A percentile compares a stretch with the other conserved stretches of the same genome.
phyloP scores from a whole-genome alignment of 2,888 invertebrate genomes.

The Herminia tarsipennalis region DNA sequence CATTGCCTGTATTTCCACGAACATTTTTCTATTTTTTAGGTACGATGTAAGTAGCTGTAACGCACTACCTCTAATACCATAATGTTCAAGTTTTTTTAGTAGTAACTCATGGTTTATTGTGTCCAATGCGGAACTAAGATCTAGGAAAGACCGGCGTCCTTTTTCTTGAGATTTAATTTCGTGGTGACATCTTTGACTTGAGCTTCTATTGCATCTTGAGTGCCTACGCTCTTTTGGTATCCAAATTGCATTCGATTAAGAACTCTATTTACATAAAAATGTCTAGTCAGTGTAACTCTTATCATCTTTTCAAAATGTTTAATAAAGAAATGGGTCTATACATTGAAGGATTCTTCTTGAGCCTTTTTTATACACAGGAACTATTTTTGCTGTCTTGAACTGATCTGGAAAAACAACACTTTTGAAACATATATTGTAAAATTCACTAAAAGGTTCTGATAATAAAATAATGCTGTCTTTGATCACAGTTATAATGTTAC shows the following conservation, averaged over 20 bases:
- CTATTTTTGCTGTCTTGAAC: neutral
- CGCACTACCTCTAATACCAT: neutral
- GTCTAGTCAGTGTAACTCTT: neutral
- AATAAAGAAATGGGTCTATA: neutral
- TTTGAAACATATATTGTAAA: neutral
- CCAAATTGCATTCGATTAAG: no score
- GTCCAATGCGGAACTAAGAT: neutral
- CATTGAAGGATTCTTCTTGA: neutral
- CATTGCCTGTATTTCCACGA: neutral
- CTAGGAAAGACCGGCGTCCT: no score
- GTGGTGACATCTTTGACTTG: no score
- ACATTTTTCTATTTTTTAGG: neutral
- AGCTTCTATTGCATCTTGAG: no score
- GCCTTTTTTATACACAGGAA: neutral
- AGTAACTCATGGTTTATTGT: neutral
- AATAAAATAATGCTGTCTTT: no score
- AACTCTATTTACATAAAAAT: no score
- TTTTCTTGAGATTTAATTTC: no score
- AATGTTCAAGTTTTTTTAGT: neutral
- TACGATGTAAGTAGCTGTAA: neutral
- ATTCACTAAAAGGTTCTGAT: neutral
- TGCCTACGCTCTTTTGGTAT: no score
- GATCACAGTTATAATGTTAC: neutral
- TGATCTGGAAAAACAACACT: neutral
- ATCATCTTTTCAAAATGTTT: neutral